A percentile compares a stretch with the other conserved stretches of the same genome.
These are phyloP conservation scores for Spinus olivaceus DNA, from an alignment of 2,797 vertebrate species.

Conservation along the genomic window DNA sequence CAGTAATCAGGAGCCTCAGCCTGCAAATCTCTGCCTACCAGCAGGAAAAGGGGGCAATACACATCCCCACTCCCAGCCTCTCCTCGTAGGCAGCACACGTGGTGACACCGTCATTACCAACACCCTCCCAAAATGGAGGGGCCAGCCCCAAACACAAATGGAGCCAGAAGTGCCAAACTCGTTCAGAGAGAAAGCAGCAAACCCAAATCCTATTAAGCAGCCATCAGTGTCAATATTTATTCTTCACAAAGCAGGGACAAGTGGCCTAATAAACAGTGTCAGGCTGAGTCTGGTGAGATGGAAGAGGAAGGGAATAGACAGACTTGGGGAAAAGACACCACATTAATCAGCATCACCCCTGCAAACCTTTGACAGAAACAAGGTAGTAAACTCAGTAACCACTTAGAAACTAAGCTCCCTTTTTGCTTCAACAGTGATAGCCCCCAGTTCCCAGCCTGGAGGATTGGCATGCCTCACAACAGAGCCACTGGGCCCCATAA, in stretches of 20 bases:
- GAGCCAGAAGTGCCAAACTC: not conserved
- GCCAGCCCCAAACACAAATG: not conserved
- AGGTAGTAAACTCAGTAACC: not conserved
- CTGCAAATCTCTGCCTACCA: not conserved
- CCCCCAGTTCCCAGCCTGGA: not conserved
- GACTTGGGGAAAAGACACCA: not conserved
- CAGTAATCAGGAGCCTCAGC: not conserved
- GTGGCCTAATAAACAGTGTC: constrained; percentile 42
- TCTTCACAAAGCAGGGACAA: constrained; percentile 28
- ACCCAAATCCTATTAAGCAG: constrained; percentile 60
- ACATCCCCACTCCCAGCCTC: not conserved
- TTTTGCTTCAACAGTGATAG: not conserved
- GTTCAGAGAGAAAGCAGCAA: not conserved
- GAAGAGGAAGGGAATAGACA: constrained; percentile 5
- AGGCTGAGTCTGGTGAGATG: constrained; percentile 1
- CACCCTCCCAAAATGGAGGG: not conserved
- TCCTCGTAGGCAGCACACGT: not conserved
- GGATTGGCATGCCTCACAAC: not conserved
- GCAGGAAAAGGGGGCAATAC: not conserved
- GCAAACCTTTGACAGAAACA: constrained; percentile 12
- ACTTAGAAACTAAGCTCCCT: constrained; percentile 32
- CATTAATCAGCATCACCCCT: constrained; percentile 34
- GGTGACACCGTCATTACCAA: not conserved
- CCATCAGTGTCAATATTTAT: constrained; percentile 53
- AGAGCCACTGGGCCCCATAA: not conserved